These are phyloP conservation scores for Apeltes quadracus DNA, from an alignment of 2,113 vertebrate genomes.

Conservation along the genomic window DNA sequence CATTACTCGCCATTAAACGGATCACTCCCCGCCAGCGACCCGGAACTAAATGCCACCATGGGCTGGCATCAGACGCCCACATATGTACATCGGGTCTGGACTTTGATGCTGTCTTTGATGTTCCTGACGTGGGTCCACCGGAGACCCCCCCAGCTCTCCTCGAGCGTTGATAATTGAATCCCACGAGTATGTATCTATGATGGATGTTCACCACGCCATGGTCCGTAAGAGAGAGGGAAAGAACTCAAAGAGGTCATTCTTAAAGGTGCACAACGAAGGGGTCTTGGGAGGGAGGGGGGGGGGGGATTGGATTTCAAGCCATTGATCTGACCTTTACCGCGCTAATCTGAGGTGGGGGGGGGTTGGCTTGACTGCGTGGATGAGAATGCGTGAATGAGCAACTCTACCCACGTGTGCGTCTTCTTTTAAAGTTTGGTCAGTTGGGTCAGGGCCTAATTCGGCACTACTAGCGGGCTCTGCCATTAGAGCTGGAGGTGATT, in stretches of 20 bases:
- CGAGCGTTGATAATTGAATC: slow-evolving; percentile 60
- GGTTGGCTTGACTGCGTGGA: neutral
- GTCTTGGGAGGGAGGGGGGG: neutral
- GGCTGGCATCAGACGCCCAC: slow-evolving; percentile 42
- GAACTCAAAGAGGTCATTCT: slow-evolving; percentile 37
- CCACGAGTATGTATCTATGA: slow-evolving; percentile 46
- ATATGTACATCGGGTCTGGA: slow-evolving; percentile 10
- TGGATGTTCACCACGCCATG: slow-evolving; percentile 29
- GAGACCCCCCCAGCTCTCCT: slow-evolving; percentile 29
- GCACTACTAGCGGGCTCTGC: slow-evolving; percentile 48
- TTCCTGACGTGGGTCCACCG: slow-evolving; percentile 33
- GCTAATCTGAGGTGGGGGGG: slow-evolving; percentile 7
- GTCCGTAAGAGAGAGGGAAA: slow-evolving; percentile 31
- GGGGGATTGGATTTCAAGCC: slow-evolving; percentile 40
- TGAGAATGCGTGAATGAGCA: slow-evolving; percentile 20
- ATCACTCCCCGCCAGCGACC: no score
- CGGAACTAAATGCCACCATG: slow-evolving; percentile 71
- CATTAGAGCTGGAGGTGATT: slow-evolving; percentile 71
- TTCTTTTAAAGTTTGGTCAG: neutral
- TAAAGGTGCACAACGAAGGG: slow-evolving; percentile 15
- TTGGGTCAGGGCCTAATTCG: slow-evolving; percentile 52
- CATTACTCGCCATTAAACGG: no score
- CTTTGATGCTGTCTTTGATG: slow-evolving; percentile 54
- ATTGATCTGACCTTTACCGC: slow-evolving; percentile 39
- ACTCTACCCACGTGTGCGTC: neutral